Base-by-base conservation (phyloP, 2,797 vertebrate species). In the Tarsius wallacei region DNA sequence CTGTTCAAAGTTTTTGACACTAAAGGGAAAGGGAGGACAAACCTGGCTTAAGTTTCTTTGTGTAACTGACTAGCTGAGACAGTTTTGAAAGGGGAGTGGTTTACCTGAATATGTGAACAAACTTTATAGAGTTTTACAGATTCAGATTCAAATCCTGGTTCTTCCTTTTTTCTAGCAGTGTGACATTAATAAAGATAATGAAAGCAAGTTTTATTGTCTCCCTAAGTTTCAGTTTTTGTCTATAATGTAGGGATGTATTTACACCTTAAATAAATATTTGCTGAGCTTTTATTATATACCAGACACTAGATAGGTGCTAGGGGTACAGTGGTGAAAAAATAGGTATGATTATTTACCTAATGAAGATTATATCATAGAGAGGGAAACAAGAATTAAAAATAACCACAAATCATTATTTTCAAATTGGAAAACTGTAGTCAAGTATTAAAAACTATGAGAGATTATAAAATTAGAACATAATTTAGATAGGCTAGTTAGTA, bases 1-100 rank as follows among this genome's bases (percentile, higher is more conserved):
- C 82, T 88, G 55, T 33, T 31, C 21, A 87, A 89, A 91, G 71
- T 64, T 91, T 2, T 63, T 90, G 51, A 86, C 82, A 55, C 57
- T 76, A 22, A 28, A 81, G 33, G 28, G 76, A 78, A 95, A 84
- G 8, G 36, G 70, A 68, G 26, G 42, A 24, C 8, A 89, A 91
- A 51, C 3, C 22, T 68, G 11, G 57, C n/a, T 59, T 47, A 81
- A 81, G 21, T 36, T 78, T 90, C 11, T 81, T 31, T 73, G 21
- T 84, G 28, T 36, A 47, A 92, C 22, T 81, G 31, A 70, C 6
- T 26, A 49, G 64, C 36, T 73, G 26, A 90, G 49, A 89, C 15
- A 66, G 55, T 77, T 90, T 8, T 15, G 53, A 36, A 28, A 94
- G 66, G 12, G 53, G 64, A 64, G 6, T 53, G 11, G 71, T 49